A percentile compares a stretch with the other conserved stretches of the same genome.
These are phyloP conservation scores for Varanus salvator DNA, from an alignment of 2,113 vertebrate genomes.

Conservation along the genomic window DNA sequence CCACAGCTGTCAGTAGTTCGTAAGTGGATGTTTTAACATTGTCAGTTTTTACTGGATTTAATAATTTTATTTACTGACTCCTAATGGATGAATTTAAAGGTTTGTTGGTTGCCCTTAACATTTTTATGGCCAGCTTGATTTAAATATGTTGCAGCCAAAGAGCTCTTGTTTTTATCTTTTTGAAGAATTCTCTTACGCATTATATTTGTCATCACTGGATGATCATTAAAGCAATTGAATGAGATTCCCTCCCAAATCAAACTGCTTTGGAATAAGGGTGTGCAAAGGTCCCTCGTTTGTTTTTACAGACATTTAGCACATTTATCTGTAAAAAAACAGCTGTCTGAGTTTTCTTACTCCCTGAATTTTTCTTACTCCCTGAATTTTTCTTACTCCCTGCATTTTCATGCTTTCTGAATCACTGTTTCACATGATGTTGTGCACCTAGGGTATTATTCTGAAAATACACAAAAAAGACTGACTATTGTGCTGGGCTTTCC, in stretches of 20 bases:
- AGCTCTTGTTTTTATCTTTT: slow-evolving; percentile 40
- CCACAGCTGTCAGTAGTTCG: slow-evolving; percentile 45
- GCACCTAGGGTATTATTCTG: too few species aligned
- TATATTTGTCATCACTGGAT: slow-evolving; percentile 50
- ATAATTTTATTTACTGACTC: slow-evolving; percentile 46
- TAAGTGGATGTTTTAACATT: slow-evolving; percentile 46
- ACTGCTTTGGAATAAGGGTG: background rate
- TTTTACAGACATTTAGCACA: background rate
- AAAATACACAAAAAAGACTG: background rate
- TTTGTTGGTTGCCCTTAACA: slow-evolving; percentile 31
- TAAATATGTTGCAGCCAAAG: slow-evolving; percentile 36
- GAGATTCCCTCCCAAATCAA: background rate
- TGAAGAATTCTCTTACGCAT: slow-evolving; percentile 56
- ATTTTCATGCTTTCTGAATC: background rate
- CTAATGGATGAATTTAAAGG: slow-evolving; percentile 58
- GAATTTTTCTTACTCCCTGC: too few species aligned
- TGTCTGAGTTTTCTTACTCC: background rate
- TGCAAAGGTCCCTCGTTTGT: background rate
- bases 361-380: too few species aligned
- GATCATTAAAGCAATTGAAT: background rate
- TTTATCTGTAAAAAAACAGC: background rate
- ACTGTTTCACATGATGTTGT: background rate
- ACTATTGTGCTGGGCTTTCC: background rate
- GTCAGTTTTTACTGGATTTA: slow-evolving; percentile 39
- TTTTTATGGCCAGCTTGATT: slow-evolving; percentile 41